Percentiles rank a stretch among this genome's conserved stretches.
These are phyloP conservation scores for Leptopterna dolabrata DNA, from an alignment of 2,888 invertebrate genomes.

Conservation along the genomic window DNA sequence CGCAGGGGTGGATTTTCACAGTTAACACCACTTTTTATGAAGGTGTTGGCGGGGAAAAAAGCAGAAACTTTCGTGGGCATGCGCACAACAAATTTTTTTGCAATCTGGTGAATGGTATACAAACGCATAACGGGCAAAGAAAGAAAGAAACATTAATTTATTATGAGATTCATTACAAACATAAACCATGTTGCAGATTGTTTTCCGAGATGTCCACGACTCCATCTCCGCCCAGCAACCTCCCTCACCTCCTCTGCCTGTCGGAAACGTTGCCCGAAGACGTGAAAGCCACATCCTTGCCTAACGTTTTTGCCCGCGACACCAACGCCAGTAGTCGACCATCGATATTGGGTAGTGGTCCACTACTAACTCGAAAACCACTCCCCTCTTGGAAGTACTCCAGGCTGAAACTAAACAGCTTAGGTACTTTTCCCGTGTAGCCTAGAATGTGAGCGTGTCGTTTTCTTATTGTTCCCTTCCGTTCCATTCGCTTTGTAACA, in stretches of 20 bases:
- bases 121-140: too few species aligned
- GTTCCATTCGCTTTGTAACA: background rate
- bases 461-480: slow-evolving; percentile 15
- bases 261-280: slow-evolving; percentile 50
- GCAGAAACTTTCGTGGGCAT: too few species aligned
- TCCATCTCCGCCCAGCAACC: background rate
- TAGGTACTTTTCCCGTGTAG: slow-evolving; percentile 41
- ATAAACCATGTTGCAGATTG: background rate
- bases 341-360: slow-evolving; percentile 54
- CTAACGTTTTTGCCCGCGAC: slow-evolving; percentile 78
- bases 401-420: slow-evolving; percentile 55
- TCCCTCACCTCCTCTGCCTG: slow-evolving; percentile 20
- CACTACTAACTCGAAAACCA: slow-evolving; percentile 54
- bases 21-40: too few species aligned
- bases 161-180: too few species aligned
- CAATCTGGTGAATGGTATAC: too few species aligned
- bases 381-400: slow-evolving; percentile 57
- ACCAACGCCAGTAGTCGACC: background rate
- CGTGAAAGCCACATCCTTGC: slow-evolving; percentile 80
- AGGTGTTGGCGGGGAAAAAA: too few species aligned
- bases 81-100: too few species aligned
- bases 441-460: slow-evolving; percentile 23
- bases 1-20: too few species aligned
- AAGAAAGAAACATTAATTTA: too few species aligned
- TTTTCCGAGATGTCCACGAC: slow-evolving; percentile 9